Base-by-base conservation (phyloP, 2,888 invertebrate species). In the Aethes cnicana region DNA sequence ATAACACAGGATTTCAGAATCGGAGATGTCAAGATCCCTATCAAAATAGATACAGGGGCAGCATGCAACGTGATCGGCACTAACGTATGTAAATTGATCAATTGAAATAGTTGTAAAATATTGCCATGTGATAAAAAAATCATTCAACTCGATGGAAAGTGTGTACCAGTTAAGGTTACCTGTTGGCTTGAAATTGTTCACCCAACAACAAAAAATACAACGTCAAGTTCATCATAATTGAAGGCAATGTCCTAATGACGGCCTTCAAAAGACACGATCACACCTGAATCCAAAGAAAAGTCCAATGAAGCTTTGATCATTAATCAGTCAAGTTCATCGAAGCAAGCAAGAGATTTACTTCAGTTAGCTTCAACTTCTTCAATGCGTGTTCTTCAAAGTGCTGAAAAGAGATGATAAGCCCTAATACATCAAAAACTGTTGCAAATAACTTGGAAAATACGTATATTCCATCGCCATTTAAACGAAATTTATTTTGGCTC, bases 401-500 rank as follows among this genome's bases (percentile, higher is more conserved):
- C 25, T 36, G 42, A 36, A 35, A 43, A 43, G 37, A 44, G 18
- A 20, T 33, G 20, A 46, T 33, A 36, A 33, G 35, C 18, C 14
- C 25, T 21, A 32, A 32, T 32, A 32, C 32, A 32, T 39, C 39
- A 39, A 39, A 39, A 39, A 11, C 39, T 39, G 14, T 39, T 25
- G 20, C 9, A 39, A 41, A 36, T 28, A 30, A 33, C 11, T 11
- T 11, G 8, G 44, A 18, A 28, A 36, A 17, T 30, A 39, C 35
- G 21, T 3, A 11, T 48, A 49, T 55, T 25, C 54, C 57, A 54
- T 57, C 54, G 7, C 54, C 54, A 36, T 54, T 57, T 53, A 57
- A 55, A 37, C 44, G 53, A 17, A 49, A 37, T 47, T 26, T 55
- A 37, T 57, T 48, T 48, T 56, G 49, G 55, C 57, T 50, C 12